Base-by-base conservation (phyloP, 1,140 invertebrate genomes). In the Macrosteles quadrilineatus region DNA sequence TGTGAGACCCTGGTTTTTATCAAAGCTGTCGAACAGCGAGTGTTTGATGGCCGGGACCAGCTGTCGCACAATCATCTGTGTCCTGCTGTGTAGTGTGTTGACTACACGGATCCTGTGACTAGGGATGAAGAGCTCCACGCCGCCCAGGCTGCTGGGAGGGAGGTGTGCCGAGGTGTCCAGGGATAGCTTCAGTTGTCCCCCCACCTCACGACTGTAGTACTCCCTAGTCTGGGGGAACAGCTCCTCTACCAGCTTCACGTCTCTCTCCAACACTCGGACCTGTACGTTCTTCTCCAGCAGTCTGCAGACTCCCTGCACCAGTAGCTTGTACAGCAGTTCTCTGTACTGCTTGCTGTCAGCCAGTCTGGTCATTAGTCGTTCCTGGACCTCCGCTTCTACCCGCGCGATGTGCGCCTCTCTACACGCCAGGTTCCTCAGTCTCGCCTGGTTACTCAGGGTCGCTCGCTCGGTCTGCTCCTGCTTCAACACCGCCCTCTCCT, bases 351-450 rank as follows among this genome's bases (percentile, higher is more conserved):
- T 29, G 2, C 2, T 6, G 55, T 59, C 27, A 6, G 25, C 2
- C 12, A 21, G 25, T 25, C 27, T 59, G 21, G 25, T 9, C 55
- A 59, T 4, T 14, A 59, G 55, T 59, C 55, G 2, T 4, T 59
- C 23, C 55, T 59, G 55, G 21, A 59, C 55, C 55, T 59, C 55
- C 12, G 55, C 55, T 25, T 59, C 55, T 4, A 59, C 25, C 27
- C 55, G 2, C 23, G 55, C 21, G 27, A 59, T 30, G 25, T 59
- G 55, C 55, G 55, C 55, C 27, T 59, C 55, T n/a, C 55, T 59
- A 12, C 21, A 25, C 2, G 55, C 55, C 55, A 59, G 55, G 4
- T 27, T 6, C 25, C 27, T 25, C 55, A 59, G 55, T n/a, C 55
- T 25, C 55, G 55, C 55, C 27, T 29, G 55, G 55, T 59, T 59